Evolutionary conservation across 2,888 invertebrate genomes (phyloP).

Genomic region (Eupithecia centaureata): DNA sequence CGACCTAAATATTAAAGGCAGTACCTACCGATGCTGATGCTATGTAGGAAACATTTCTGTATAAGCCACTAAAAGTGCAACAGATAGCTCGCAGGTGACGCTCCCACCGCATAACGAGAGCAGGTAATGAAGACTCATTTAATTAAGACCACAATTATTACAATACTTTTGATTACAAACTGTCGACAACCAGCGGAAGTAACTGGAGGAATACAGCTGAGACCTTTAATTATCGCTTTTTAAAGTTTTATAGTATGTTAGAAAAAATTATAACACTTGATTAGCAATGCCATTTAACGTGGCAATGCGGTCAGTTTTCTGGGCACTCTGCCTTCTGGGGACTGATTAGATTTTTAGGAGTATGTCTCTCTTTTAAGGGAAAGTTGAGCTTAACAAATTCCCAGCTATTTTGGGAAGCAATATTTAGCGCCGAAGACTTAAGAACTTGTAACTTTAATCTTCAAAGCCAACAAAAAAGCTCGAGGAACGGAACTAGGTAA

Average conservation of each 20-base stretch:
- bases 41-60: not conserved
- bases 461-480: not conserved
- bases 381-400: too few species aligned
- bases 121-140: not conserved
- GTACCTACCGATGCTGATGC: not conserved
- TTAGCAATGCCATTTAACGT: too few species aligned
- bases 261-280: too few species aligned
- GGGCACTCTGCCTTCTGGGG: too few species aligned
- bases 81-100: not conserved
- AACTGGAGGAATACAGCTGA: not conserved
- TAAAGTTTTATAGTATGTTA: not conserved
- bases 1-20: not conserved
- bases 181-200: not conserved
- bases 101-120: not conserved
- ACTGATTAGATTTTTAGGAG: too few species aligned
- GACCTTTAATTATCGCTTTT: not conserved
- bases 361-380: too few species aligned
- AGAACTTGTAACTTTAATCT: not conserved
- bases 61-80: not conserved
- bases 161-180: too few species aligned
- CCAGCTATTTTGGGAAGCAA: not conserved
- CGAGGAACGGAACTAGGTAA: not conserved
- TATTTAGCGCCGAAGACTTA: too few species aligned
- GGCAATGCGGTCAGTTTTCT: too few species aligned
- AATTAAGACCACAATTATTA: not conserved